Evolutionary conservation across 2,888 invertebrate genomes (phyloP).

Genomic region (Thumatha senex): DNA sequence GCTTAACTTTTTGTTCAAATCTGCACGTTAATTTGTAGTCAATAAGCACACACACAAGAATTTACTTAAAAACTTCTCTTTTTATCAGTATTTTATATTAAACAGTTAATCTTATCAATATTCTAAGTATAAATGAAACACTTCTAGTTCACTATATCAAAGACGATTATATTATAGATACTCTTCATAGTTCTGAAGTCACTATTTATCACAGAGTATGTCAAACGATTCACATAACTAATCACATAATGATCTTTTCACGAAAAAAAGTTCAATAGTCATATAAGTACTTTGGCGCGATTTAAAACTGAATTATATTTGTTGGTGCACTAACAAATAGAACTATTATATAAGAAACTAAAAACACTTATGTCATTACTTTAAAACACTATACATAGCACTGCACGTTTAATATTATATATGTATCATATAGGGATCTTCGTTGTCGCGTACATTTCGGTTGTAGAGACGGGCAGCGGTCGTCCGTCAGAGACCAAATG

Average conservation of each 20-base stretch:
- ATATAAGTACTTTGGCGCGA: background rate
- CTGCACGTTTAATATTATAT: conserved; percentile 37
- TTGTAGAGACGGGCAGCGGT: conserved; percentile 16
- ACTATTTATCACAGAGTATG: background rate
- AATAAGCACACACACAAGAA: conserved; percentile 13
- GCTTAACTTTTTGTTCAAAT: conserved; percentile 20
- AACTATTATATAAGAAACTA: conserved; percentile 24
- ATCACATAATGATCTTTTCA: no score
- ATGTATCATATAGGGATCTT: conserved; percentile 24
- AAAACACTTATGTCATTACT: conserved; percentile 21
- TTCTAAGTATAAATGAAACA: conserved; percentile 9
- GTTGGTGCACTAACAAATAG: conserved; percentile 29
- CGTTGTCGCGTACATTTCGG: conserved; percentile 30
- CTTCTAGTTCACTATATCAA: background rate
- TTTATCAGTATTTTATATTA: conserved; percentile 12
- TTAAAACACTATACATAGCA: conserved; percentile 36
- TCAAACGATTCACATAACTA: no score
- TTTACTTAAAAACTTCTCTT: conserved; percentile 20
- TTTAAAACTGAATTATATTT: conserved; percentile 10
- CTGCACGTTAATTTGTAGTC: conserved; percentile 14
- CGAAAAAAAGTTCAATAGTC: background rate
- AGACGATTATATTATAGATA: background rate
- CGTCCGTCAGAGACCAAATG: conserved; percentile 34
- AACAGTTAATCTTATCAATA: conserved; percentile 27
- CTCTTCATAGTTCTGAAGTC: background rate